A percentile compares a stretch with the other conserved stretches of the same genome.
Conservation (phyloP, 2,888 invertebrate species). For the Mamestra brassicae region DNA sequence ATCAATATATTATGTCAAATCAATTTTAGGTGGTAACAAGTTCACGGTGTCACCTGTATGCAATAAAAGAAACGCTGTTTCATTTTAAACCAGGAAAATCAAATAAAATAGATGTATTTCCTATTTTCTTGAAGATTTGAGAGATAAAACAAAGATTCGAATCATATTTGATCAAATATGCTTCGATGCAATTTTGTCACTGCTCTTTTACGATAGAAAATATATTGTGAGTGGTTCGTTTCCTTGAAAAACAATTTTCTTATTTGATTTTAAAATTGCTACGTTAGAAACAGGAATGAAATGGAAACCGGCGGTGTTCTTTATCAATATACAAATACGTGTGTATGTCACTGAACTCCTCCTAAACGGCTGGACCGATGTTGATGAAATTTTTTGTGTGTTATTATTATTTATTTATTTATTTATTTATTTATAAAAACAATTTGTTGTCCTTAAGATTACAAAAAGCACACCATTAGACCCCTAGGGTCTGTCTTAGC, state of each 20-base stretch:
- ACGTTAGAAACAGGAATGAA: not conserved
- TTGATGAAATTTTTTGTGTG: too few species aligned
- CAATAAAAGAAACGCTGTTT: not conserved
- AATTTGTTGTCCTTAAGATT: too few species aligned
- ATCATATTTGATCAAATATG: constrained; percentile 24
- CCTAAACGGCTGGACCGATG: too few species aligned
- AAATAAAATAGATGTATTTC: not conserved
- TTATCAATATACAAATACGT: too few species aligned
- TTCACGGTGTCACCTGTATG: too few species aligned
- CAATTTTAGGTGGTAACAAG: too few species aligned
- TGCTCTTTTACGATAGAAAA: constrained; percentile 17
- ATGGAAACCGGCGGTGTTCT: not conserved
- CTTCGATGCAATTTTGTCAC: constrained; percentile 15
- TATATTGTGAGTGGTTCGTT: not conserved
- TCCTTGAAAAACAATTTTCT: not conserved
- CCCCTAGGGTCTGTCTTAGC: too few species aligned
- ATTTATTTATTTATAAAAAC: too few species aligned
- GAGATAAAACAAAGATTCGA: not conserved
- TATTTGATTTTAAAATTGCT: constrained; percentile 38
- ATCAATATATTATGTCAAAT: too few species aligned
- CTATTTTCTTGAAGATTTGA: not conserved
- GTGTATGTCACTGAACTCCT: too few species aligned
- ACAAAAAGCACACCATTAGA: too few species aligned
- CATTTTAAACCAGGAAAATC: not conserved
- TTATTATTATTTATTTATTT: too few species aligned